Evolutionary conservation across 2,888 invertebrate species (phyloP).

Genomic region (Pteria penguin): DNA sequence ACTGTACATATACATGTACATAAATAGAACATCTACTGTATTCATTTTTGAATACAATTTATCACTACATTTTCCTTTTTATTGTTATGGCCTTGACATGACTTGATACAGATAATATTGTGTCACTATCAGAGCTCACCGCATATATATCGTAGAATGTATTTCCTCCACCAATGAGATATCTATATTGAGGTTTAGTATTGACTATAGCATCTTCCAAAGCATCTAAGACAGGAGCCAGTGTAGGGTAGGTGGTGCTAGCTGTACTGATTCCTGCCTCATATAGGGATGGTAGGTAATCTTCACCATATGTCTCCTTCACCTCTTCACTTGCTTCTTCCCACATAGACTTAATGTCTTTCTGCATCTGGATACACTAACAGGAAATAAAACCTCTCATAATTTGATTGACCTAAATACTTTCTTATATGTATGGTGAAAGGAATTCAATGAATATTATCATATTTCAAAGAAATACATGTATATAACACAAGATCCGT

Average conservation of each 20-base stretch:
- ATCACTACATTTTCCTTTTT: neutral
- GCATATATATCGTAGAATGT: slow-evolving; percentile 48
- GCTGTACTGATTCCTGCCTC: slow-evolving; percentile 10
- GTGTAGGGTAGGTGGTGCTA: slow-evolving; percentile 14
- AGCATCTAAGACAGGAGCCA: slow-evolving; percentile 50
- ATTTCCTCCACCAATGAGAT: slow-evolving; percentile 51
- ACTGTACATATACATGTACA: too few relatives aligned
- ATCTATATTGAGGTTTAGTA: slow-evolving; percentile 44
- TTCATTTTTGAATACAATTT: neutral
- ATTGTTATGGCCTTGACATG: neutral
- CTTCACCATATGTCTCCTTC: slow-evolving; percentile 19
- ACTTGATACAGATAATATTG: neutral
- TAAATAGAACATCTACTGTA: too few relatives aligned
- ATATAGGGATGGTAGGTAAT: slow-evolving; percentile 23
- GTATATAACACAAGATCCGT: too few relatives aligned
- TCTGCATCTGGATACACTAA: slow-evolving; percentile 7
- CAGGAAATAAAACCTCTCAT: neutral
- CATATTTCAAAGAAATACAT: too few relatives aligned
- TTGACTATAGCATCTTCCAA: slow-evolving; percentile 52
- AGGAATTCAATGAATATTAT: too few relatives aligned
- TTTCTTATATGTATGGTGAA: too few relatives aligned
- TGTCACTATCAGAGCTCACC: too few relatives aligned
- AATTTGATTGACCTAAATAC: too few relatives aligned
- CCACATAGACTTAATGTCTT: slow-evolving; percentile 34
- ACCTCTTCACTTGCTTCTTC: slow-evolving; percentile 24